phyloP scores from a whole-genome alignment of 2,888 invertebrate genomes.

The Brenthis ino region DNA sequence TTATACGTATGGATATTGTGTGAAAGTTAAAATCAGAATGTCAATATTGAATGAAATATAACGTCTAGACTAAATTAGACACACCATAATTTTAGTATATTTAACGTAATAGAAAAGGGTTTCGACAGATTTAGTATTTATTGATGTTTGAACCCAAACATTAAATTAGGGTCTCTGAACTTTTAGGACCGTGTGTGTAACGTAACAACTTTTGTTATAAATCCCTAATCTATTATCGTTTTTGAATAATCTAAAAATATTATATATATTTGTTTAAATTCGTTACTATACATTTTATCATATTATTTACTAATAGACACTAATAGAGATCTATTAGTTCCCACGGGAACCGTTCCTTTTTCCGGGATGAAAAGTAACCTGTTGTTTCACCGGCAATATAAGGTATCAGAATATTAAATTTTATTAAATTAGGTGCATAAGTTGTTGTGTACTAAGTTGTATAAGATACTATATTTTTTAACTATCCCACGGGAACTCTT shows the following conservation, averaged over 20 bases:
- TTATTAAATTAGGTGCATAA: no score
- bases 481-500: no score
- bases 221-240: not conserved
- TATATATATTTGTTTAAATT: no score
- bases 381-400: no score
- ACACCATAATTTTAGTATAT: constrained; percentile 11
- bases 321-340: no score
- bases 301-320: not conserved
- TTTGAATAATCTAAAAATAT: not conserved
- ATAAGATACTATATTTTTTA: no score
- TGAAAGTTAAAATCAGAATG: not conserved
- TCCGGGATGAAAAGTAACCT: no score
- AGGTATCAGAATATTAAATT: no score
- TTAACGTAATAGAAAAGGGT: constrained; percentile 18
- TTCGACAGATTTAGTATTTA: constrained; percentile 20
- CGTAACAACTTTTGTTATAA: constrained; percentile 5
- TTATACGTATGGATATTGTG: not conserved
- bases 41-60: not conserved
- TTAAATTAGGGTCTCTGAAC: constrained; percentile 14
- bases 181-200: constrained; percentile 10
- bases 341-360: no score
- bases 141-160: constrained; percentile 16
- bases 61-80: constrained; percentile 3
- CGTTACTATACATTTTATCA: no score
- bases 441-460: no score